A percentile compares a stretch with the other conserved stretches of the same genome.
These are phyloP conservation scores for Stomatorhinus walkeri DNA, from an alignment of 2,797 vertebrate species.

Conservation along the genomic window DNA sequence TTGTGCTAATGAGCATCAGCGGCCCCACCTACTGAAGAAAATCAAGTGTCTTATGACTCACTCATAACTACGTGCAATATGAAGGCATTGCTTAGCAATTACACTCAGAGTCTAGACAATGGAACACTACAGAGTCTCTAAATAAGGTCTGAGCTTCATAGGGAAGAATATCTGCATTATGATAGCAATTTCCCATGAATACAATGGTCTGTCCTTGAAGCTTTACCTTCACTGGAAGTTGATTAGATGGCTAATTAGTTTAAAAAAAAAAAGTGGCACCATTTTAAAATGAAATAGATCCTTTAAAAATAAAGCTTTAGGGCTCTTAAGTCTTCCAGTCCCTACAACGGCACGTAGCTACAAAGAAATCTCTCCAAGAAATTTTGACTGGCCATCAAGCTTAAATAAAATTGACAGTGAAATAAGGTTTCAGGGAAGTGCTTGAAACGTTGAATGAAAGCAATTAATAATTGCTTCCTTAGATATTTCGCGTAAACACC, in stretches of 20 bases:
- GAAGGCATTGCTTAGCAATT: background rate
- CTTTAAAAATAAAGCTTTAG: background rate
- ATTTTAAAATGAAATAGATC: background rate
- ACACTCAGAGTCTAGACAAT: background rate
- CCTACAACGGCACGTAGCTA: background rate
- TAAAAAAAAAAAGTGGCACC: background rate
- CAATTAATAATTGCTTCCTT: constrained; percentile 5
- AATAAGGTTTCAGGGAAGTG: background rate
- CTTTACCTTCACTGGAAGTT: background rate
- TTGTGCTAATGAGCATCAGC: constrained; percentile 49
- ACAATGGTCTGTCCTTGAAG: background rate
- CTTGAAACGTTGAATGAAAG: background rate
- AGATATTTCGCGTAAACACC: background rate
- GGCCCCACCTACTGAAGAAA: constrained; percentile 46
- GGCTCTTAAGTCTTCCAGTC: background rate
- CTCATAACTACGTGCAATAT: constrained; percentile 19
- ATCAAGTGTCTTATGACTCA: constrained; percentile 36
- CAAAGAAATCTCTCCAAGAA: background rate
- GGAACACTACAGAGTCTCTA: background rate
- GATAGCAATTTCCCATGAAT: background rate
- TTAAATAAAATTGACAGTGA: background rate
- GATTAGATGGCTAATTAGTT: background rate
- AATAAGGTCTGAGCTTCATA: background rate
- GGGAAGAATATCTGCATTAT: background rate
- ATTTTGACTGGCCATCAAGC: background rate